Percentiles rank a stretch among this genome's conserved stretches.
These are phyloP conservation scores for Drosophila ficusphila DNA, from an alignment of 1,140 invertebrate genomes.

Conservation along the genomic window DNA sequence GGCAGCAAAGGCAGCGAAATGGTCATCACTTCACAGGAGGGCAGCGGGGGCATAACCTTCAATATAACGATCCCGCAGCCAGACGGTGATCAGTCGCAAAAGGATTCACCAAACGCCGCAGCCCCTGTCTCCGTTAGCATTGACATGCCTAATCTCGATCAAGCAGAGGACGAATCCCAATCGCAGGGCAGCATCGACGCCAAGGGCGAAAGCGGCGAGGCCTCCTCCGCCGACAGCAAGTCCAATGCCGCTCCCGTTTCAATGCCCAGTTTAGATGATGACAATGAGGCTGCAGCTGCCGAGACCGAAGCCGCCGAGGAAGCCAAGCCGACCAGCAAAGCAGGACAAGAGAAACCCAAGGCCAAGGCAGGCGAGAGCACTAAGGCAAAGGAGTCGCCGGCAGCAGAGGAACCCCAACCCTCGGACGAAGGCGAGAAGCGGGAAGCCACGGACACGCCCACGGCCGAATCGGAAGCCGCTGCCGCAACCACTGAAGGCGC, in stretches of 20 bases:
- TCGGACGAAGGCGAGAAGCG: conserved; percentile 28
- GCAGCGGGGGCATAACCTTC: conserved; percentile 82
- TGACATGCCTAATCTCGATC: conserved; percentile 81
- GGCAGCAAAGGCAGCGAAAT: conserved; percentile 60
- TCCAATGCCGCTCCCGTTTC: conserved; percentile 70
- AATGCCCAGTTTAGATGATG: conserved; percentile 84
- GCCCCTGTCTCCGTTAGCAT: conserved; percentile 79
- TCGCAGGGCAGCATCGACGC: conserved; percentile 55
- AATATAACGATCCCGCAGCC: conserved; percentile 83
- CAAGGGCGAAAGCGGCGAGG: conserved; percentile 31
- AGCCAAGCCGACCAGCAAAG: conserved; percentile 38
- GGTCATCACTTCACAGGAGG: conserved; percentile 82
- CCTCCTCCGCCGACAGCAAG: conserved; percentile 46
- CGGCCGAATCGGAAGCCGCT: conserved; percentile 47
- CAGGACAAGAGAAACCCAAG: conserved; percentile 25
- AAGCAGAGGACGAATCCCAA: conserved; percentile 77
- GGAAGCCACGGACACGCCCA: conserved; percentile 38
- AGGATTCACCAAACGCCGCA: conserved; percentile 64
- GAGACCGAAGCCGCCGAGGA: conserved; percentile 41
- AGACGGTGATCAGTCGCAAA: conserved; percentile 66
- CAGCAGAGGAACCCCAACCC: conserved; percentile 24
- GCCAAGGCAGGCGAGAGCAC: conserved; percentile 36
- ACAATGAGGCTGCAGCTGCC: conserved; percentile 65
- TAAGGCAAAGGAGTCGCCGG: conserved; percentile 49
- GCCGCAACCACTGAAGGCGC: conserved; percentile 37